Evolutionary conservation across 1,140 invertebrate species (phyloP).

Genomic region (Spodoptera litura): DNA sequence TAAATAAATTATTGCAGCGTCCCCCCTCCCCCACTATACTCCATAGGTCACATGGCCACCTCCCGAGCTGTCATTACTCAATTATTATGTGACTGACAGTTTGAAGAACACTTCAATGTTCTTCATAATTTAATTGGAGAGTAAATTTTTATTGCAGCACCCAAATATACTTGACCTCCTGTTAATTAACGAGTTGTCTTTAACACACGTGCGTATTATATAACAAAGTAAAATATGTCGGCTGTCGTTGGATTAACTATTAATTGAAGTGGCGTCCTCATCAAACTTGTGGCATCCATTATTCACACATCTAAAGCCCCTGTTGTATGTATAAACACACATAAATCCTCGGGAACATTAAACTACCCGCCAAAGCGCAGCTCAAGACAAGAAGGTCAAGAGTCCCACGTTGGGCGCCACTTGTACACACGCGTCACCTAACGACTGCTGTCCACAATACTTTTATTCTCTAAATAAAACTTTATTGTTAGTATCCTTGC

Average conservation of each 20-base stretch:
- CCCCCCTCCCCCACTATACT: background rate
- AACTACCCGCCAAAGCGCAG: background rate
- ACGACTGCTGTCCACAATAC: background rate
- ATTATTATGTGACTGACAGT: background rate
- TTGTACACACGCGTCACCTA: background rate
- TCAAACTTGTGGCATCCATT: too few relatives aligned
- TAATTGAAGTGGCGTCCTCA: too few relatives aligned
- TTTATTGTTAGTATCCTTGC: background rate
- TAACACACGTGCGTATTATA: too few relatives aligned
- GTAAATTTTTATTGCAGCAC: too few relatives aligned
- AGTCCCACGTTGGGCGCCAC: conserved; percentile 34
- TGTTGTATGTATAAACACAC: background rate
- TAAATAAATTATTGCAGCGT: background rate
- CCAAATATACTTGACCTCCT: too few relatives aligned
- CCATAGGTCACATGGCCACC: too few relatives aligned
- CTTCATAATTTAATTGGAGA: background rate
- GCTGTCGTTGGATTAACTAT: background rate
- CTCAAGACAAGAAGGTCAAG: background rate
- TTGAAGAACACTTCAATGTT: background rate
- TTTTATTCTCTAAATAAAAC: conserved; percentile 19
- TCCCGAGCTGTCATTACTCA: too few relatives aligned
- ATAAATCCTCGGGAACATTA: background rate
- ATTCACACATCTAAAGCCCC: too few relatives aligned
- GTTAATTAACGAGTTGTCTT: too few relatives aligned
- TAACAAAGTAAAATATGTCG: background rate